Percentiles rank a stretch among this genome's conserved stretches.
These are phyloP conservation scores for Labrus mixtus DNA, from an alignment of 2,113 vertebrate species.

Conservation along the genomic window DNA sequence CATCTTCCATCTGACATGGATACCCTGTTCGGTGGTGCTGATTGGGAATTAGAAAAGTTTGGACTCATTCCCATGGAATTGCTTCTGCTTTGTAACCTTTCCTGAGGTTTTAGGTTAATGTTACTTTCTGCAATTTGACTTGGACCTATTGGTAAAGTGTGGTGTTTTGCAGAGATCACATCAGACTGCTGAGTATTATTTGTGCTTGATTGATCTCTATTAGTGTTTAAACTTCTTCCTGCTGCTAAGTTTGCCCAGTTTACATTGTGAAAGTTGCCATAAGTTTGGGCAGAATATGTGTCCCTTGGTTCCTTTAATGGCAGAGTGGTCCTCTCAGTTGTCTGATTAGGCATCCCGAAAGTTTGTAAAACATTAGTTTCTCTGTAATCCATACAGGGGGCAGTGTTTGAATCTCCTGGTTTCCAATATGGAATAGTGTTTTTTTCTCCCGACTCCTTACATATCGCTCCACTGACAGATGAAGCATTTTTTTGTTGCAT, in stretches of 20 bases:
- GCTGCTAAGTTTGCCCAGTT: constrained; percentile 24
- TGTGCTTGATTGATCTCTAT: neutral
- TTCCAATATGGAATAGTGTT: constrained; percentile 54
- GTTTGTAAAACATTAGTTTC: neutral
- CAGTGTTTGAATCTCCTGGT: constrained; percentile 33
- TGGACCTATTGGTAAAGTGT: constrained; percentile 22
- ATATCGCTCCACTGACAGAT: constrained; percentile 40
- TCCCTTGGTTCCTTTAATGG: constrained; percentile 34
- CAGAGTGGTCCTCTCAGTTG: constrained; percentile 29
- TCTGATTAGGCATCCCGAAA: constrained; percentile 11
- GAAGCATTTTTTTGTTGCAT: constrained; percentile 19
- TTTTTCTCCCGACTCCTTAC: constrained; percentile 68
- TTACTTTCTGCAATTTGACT: constrained; percentile 30
- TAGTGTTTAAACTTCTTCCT: neutral
- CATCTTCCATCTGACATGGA: constrained; percentile 54
- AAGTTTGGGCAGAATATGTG: constrained; percentile 9
- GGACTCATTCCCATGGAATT: neutral
- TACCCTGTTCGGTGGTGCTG: constrained; percentile 31
- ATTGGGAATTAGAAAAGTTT: neutral
- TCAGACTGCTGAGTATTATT: constrained; percentile 26
- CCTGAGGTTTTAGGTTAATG: constrained; percentile 14
- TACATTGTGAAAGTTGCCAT: constrained; percentile 20
- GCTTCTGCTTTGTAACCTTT: constrained; percentile 36
- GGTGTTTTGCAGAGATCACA: constrained; percentile 13
- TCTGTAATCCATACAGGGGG: constrained; percentile 36